Percentiles rank a stretch among this genome's conserved stretches.
phyloP scores from a whole-genome alignment of 2,113 vertebrate genomes.

The Rhodinocichla rosea region DNA sequence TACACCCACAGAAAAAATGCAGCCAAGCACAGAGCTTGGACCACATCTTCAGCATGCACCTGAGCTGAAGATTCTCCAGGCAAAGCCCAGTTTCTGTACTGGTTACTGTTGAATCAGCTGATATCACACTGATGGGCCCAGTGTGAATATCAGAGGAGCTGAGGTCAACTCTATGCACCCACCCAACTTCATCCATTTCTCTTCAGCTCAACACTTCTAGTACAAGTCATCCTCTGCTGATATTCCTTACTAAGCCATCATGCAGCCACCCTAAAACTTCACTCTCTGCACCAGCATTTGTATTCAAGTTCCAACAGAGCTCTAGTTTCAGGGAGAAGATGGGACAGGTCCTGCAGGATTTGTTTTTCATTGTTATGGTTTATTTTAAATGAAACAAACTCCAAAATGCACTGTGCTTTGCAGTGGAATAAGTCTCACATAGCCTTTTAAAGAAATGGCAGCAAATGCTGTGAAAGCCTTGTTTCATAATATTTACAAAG shows the following conservation, averaged over 20 bases:
- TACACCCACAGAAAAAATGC: constrained; percentile 35
- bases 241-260: background rate
- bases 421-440: background rate
- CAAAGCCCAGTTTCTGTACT: background rate
- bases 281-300: background rate
- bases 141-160: background rate
- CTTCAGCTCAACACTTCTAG: background rate
- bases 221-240: background rate
- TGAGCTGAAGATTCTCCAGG: background rate
- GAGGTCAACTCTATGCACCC: background rate
- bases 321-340: background rate
- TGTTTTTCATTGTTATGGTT: background rate
- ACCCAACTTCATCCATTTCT: background rate
- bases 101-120: background rate
- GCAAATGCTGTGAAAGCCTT: background rate
- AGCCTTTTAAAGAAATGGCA: background rate
- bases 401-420: background rate
- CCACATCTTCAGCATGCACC: background rate
- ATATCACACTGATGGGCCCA: background rate
- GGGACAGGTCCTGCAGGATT: background rate
- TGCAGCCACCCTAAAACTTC: background rate
- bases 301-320: background rate
- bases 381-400: background rate
- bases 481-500: background rate
- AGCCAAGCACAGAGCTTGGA: background rate